A percentile compares a stretch with the other conserved stretches of the same genome.
These are phyloP conservation scores for Lithosia quadra DNA, from an alignment of 2,888 invertebrate species.

Conservation along the genomic window DNA sequence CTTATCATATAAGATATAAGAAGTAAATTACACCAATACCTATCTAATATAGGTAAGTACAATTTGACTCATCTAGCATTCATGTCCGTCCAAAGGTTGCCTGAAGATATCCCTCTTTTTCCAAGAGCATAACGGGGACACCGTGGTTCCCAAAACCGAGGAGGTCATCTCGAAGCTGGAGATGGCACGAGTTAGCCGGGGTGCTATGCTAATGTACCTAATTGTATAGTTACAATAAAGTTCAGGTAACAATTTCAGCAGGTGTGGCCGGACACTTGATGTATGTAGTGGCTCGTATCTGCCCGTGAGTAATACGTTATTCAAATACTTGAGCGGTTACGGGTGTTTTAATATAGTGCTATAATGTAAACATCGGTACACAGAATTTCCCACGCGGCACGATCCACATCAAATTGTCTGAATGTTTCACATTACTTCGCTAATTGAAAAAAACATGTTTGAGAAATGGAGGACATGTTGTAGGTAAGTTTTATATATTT, in stretches of 20 bases:
- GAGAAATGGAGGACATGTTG: neutral
- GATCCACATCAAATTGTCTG: constrained; percentile 24
- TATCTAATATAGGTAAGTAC: too few relatives aligned
- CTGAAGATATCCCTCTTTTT: too few relatives aligned
- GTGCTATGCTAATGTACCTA: too few relatives aligned
- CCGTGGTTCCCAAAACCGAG: too few relatives aligned
- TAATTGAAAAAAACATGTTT: constrained; percentile 1
- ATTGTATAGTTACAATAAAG: neutral
- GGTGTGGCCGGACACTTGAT: constrained; percentile 18
- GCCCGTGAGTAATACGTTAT: constrained; percentile 54
- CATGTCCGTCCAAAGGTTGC: too few relatives aligned
- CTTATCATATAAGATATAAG: too few relatives aligned
- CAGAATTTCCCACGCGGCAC: constrained; percentile 48
- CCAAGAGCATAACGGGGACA: too few relatives aligned
- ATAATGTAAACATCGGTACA: constrained; percentile 54
- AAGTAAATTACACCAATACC: too few relatives aligned
- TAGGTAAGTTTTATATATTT: neutral
- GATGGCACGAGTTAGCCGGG: too few relatives aligned
- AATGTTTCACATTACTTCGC: constrained; percentile 27
- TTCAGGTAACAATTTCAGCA: constrained; percentile 8
- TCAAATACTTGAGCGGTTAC: constrained; percentile 60
- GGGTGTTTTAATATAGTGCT: constrained; percentile 49
- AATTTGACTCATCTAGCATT: too few relatives aligned
- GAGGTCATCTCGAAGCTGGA: too few relatives aligned
- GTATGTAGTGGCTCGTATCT: constrained; percentile 36